phyloP scores from a whole-genome alignment of 1,140 invertebrate genomes.

The Cylas formicarius region DNA sequence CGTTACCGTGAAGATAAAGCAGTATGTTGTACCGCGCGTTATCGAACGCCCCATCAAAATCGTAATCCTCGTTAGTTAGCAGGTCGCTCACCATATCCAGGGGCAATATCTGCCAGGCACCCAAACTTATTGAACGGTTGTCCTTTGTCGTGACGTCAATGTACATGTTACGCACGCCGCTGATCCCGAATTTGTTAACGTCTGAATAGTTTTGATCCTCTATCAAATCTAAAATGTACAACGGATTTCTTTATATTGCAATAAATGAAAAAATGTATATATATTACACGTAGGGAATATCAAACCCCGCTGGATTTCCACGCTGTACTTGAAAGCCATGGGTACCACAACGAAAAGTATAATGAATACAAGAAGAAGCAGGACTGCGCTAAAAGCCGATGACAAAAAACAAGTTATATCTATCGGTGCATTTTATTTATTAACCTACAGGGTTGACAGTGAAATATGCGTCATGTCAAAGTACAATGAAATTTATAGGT shows the following conservation, averaged over 20 bases:
- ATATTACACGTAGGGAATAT: constrained; percentile 29
- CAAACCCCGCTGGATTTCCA: constrained; percentile 25
- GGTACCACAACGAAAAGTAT: constrained; percentile 30
- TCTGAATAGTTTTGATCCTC: constrained; percentile 25
- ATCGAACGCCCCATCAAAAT: constrained; percentile 31
- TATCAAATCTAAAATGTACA: constrained; percentile 23
- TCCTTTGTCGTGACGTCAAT: constrained; percentile 51
- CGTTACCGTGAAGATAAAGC: constrained; percentile 87
- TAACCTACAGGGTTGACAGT: too few relatives aligned
- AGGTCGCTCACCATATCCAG: constrained; percentile 30
- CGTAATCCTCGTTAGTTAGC: constrained; percentile 28
- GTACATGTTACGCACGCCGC: constrained; percentile 64
- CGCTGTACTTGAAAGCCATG: constrained; percentile 28
- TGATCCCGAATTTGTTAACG: constrained; percentile 44
- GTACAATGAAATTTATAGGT: too few relatives aligned
- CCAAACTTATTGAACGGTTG: constrained; percentile 44
- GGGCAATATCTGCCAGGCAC: constrained; percentile 50
- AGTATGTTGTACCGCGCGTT: constrained; percentile 51
- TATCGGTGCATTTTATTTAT: too few relatives aligned
- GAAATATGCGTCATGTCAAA: too few relatives aligned
- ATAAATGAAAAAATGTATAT: constrained; percentile 7
- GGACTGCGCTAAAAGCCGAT: constrained; percentile 26
- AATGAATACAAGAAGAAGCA: constrained; percentile 25
- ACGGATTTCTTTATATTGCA: constrained; percentile 1
- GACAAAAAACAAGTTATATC: too few relatives aligned